These are phyloP conservation scores for Argyrosomus regius DNA, from an alignment of 2,797 vertebrate species.

Conservation along the genomic window DNA sequence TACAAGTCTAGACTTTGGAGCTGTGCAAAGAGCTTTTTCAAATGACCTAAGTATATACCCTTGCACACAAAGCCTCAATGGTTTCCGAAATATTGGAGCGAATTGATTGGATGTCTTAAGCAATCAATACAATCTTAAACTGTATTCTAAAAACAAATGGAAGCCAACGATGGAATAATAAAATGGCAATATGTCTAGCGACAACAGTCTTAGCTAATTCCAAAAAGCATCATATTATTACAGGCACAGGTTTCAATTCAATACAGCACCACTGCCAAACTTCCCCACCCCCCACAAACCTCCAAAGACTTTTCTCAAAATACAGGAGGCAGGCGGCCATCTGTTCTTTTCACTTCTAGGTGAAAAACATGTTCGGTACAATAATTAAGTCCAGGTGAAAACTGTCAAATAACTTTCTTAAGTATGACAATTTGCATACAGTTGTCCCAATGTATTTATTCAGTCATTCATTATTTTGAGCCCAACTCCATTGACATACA, in stretches of 20 bases:
- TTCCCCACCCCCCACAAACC: constrained; percentile 23
- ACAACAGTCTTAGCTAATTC: neutral
- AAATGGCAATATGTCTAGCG: neutral
- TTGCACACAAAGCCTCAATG: neutral
- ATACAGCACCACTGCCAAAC: constrained; percentile 37
- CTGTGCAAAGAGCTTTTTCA: neutral
- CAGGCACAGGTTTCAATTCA: constrained; percentile 6
- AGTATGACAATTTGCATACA: neutral
- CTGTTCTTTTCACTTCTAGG: constrained; percentile 43
- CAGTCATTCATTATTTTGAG: neutral
- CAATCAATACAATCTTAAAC: neutral
- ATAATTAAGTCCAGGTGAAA: constrained; percentile 37
- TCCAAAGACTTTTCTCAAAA: constrained; percentile 40
- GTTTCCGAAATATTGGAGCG: neutral
- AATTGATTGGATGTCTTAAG: neutral
- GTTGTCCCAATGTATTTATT: neutral
- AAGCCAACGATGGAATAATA: neutral
- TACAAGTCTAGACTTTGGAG: neutral
- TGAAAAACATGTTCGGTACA: constrained; percentile 31
- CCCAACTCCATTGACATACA: neutral
- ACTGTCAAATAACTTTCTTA: neutral
- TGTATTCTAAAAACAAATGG: neutral
- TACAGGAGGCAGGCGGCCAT: constrained; percentile 46
- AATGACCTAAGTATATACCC: neutral
- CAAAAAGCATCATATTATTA: constrained; percentile 27